Base-by-base conservation (phyloP, 2,797 vertebrate species). In the Catharus ustulatus region DNA sequence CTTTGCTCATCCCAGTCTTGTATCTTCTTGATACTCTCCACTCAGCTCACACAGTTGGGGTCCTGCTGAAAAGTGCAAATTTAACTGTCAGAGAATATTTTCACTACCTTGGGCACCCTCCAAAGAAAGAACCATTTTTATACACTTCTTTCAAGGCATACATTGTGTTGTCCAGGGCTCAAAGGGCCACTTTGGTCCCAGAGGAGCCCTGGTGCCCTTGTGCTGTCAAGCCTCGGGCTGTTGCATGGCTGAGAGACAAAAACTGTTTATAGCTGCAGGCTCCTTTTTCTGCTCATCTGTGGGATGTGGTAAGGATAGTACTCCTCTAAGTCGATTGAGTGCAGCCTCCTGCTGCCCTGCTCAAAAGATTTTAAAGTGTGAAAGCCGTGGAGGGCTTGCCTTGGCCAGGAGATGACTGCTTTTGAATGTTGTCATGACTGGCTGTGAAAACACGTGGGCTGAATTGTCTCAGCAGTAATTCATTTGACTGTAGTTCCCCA, bases 251-350 rank as follows among this genome's bases (percentile, higher is more conserved):
- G 27, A 90, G 69, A 30, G 34, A 74, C 34, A 79, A 52, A 57
- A 83, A 20, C 2, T 1, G 19, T 59, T 80, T 48, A 54, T 23
- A 52, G 55, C 54, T 81, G 38, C 26, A 38, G 43, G 29, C 26
- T 80, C 11, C 10, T 91, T 78, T 91, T 77, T 49, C 15, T 48
- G 51, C n/a, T 54, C 20, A n/a, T 43, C 22, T 54, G 5, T 23
- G 43, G 61, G 12, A 54, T 58, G 45, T 48, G 63, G 27, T 32
- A 69, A 20, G 52, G 64, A 48, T 66, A 49, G 43, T 40, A 36
- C 15, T 36, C 26, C 2, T 1, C 21, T 71, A 32, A 67, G 21
- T 46, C 2, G 0, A 21, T 16, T 30, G 21, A 73, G 27, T 36
- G 42, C 69, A 86, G 42, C 51, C 42, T 89, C 45, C 77, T 75